These are phyloP conservation scores for Drosophila kohkoa DNA, from an alignment of 1,140 invertebrate species.

Conservation along the genomic window DNA sequence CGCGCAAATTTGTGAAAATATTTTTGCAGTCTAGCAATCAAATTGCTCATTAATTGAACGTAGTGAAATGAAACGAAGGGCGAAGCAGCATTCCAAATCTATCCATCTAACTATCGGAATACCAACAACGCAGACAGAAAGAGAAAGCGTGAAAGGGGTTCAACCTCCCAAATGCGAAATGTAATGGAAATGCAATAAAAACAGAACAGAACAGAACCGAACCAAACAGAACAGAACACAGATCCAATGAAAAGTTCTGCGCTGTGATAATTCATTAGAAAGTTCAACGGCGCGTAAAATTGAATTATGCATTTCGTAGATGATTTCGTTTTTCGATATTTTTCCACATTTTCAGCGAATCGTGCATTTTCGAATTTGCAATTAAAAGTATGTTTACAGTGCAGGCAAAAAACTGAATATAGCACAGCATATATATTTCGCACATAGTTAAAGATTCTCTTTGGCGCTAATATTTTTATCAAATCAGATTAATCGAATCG, in stretches of 20 bases:
- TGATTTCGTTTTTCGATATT: conserved; percentile 48
- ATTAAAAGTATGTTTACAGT: conserved; percentile 33
- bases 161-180: conserved; percentile 54
- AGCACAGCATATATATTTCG: neutral
- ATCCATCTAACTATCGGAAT: conserved; percentile 27
- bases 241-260: conserved; percentile 41
- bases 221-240: conserved; percentile 45
- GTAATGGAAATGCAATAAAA: conserved; percentile 74
- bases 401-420: too few relatives aligned
- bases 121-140: conserved; percentile 30
- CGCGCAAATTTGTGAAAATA: conserved; percentile 30
- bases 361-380: conserved; percentile 17
- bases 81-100: conserved; percentile 36
- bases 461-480: too few relatives aligned
- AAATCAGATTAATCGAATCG: neutral
- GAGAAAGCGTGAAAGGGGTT: conserved; percentile 19
- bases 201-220: conserved; percentile 1
- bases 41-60: conserved; percentile 71
- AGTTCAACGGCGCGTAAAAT: conserved; percentile 74
- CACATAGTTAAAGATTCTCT: too few relatives aligned
- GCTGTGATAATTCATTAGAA: conserved; percentile 73
- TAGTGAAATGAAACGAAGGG: conserved; percentile 33
- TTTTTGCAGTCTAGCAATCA: conserved; percentile 53
- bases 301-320: conserved; percentile 66
- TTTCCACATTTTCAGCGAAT: conserved; percentile 23